phyloP scores from a whole-genome alignment of 2,888 invertebrate genomes.

The Andrena praecox region DNA sequence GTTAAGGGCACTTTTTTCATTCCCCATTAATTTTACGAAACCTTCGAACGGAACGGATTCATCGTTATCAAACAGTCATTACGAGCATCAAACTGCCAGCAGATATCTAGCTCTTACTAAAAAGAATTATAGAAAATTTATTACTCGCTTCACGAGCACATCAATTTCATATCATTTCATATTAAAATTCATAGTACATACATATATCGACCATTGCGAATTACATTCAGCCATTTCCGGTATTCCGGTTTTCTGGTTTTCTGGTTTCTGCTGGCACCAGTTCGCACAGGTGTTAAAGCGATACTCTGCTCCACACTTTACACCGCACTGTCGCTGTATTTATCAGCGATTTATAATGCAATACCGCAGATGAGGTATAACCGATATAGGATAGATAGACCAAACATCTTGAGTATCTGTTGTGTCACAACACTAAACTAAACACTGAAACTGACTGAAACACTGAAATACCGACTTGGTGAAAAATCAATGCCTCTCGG shows the following conservation, averaged over 20 bases:
- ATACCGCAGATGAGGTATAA: too few species aligned
- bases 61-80: neutral
- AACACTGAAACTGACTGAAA: too few species aligned
- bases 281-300: neutral
- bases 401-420: too few species aligned
- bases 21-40: conserved; percentile 88
- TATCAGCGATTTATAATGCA: too few species aligned
- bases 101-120: conserved; percentile 4
- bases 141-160: conserved; percentile 11
- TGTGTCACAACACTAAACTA: too few species aligned
- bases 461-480: too few species aligned
- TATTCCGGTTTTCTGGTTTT: neutral
- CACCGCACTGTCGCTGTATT: too few species aligned
- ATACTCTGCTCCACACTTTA: too few species aligned
- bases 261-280: neutral
- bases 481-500: too few species aligned
- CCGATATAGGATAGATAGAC: too few species aligned
- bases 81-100: neutral
- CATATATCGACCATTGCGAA: neutral
- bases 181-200: neutral
- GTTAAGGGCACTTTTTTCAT: conserved; percentile 89
- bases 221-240: neutral
- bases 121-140: neutral
- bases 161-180: conserved; percentile 4
- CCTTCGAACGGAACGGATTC: neutral